Percentiles rank a stretch among this genome's conserved stretches.
Evolutionary conservation across 2,888 invertebrate species (phyloP).

Genomic region (Nebria brevicollis): DNA sequence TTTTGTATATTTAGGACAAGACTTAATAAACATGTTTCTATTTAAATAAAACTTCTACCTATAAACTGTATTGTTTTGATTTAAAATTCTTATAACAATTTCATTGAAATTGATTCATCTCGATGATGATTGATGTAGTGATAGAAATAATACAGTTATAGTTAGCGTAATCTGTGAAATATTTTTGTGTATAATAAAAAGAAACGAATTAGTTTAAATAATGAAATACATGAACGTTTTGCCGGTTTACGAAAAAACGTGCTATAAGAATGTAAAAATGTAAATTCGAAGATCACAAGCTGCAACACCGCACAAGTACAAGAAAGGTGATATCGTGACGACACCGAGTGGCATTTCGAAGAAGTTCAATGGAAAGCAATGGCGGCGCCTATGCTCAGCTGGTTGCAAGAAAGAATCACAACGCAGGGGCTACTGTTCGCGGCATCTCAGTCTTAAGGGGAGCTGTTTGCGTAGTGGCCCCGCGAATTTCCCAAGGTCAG

Average conservation of each 20-base stretch:
- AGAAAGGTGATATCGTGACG: constrained; percentile 96
- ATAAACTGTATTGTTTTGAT: not conserved
- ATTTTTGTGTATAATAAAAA: not conserved
- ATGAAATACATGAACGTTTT: not conserved
- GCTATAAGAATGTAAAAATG: constrained; percentile 57
- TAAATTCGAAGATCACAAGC: constrained; percentile 73
- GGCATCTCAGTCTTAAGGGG: constrained; percentile 93
- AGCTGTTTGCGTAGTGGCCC: constrained; percentile 65
- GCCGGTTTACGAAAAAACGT: not conserved
- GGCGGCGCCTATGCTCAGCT: constrained; percentile 96
- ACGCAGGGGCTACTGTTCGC: constrained; percentile 94
- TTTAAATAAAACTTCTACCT: not conserved
- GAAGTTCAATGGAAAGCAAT: constrained; percentile 99
- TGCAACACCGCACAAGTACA: constrained; percentile 94
- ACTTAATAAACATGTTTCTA: not conserved
- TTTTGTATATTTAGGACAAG: not conserved
- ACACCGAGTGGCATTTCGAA: constrained; percentile 96
- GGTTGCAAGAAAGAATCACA: constrained; percentile 98
- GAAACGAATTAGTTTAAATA: not conserved
- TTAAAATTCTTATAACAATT: too few species aligned
- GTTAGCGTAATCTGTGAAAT: constrained; percentile 15
- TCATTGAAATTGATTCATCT: not conserved
- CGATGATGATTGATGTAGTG: not conserved
- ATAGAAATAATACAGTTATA: not conserved
- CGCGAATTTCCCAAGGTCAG: constrained; percentile 61